Base-by-base conservation (phyloP, 1,140 invertebrate species). In the Nasonia longicornis region DNA sequence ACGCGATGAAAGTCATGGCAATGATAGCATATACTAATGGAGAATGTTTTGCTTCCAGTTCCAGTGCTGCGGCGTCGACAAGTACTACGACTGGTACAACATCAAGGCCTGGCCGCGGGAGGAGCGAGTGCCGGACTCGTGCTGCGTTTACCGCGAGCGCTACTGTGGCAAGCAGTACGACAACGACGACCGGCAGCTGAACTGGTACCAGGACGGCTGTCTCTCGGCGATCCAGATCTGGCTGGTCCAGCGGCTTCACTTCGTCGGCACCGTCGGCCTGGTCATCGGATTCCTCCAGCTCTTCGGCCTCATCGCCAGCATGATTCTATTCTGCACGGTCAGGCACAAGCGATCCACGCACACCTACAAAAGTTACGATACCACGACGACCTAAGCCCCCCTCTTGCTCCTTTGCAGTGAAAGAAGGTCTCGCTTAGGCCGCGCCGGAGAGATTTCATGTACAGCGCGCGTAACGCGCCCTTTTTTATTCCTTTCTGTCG, bases 11-110 rank as follows among this genome's bases (percentile, higher is more conserved):
- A 52, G 31, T 35, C 31, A 35, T 35, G 31, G 3, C 31, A 35
- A 35, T 35, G 31, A 35, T 35, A 6, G 0, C 38, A 11, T 42
- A 0, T 42, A 42, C 0, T 8, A 16, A 64, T 64, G 0, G 63
- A 35, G 3, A 35, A 1, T 1, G 8, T 64, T 22, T 20, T 0
- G 38, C 1, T 81, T 70, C 2, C 84, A 96, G 95, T 94, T 97
- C 81, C 92, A 95, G 75, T 97, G 96, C 86, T 97, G 96, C 88
- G 96, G 96, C n/a, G 95, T 97, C 0, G 92, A 94, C 66, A 94
- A 94, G 45, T 95, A 96, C 86, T 94, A 94, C 75, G 96, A 97
- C 86, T 97, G 96, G 96, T 96, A 94, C 88, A 92, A 95, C 84
- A 95, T 96, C n/a, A 91, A 93, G 38, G 95, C 95, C 0, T 96